Conservation (phyloP, 2,888 invertebrate genomes). For the Galeruca laticollis region DNA sequence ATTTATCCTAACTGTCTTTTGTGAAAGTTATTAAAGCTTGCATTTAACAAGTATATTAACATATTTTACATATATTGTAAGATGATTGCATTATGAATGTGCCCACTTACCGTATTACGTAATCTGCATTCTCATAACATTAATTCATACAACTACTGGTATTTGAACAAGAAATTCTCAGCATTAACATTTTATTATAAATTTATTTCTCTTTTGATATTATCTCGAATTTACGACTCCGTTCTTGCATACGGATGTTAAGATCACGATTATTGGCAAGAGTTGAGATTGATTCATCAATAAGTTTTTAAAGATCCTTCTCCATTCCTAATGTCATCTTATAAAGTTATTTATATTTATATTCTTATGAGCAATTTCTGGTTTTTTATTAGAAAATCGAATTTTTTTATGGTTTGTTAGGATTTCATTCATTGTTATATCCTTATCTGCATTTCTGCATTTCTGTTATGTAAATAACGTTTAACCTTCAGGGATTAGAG, state of each 20-base stretch:
- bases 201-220: slow-evolving; percentile 40
- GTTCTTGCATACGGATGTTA: slow-evolving; percentile 39
- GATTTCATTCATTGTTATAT: neutral
- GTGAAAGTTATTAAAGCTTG: neutral
- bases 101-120: slow-evolving; percentile 29
- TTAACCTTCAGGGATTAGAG: neutral
- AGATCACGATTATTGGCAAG: slow-evolving; percentile 40
- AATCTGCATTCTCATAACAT: slow-evolving; percentile 29
- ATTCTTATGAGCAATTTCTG: slow-evolving; percentile 1
- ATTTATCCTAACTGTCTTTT: neutral
- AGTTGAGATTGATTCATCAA: slow-evolving; percentile 27
- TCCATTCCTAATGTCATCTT: neutral
- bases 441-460: neutral
- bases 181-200: slow-evolving; percentile 48
- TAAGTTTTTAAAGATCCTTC: slow-evolving; percentile 12
- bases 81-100: slow-evolving; percentile 17
- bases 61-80: slow-evolving; percentile 21
- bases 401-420: neutral
- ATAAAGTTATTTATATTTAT: neutral
- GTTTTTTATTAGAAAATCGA: neutral
- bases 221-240: slow-evolving; percentile 25
- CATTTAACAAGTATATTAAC: slow-evolving; percentile 20
- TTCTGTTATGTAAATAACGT: neutral
- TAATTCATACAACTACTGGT: slow-evolving; percentile 49
- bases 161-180: slow-evolving; percentile 51